Conservation (phyloP, 1,140 invertebrate species). For the Samia ricini region DNA sequence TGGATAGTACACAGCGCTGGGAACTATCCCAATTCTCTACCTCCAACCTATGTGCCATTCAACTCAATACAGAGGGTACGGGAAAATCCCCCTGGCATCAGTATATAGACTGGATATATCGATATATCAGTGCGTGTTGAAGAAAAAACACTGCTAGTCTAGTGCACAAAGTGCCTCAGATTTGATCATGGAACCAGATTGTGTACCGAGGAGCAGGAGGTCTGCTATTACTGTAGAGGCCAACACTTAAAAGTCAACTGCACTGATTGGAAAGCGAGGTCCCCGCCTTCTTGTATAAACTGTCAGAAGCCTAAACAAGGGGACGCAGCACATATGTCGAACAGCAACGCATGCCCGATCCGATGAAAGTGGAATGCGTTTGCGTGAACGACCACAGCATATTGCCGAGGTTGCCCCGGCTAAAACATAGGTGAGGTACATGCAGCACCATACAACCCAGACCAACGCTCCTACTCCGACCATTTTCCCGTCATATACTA, state of each 20-base stretch:
- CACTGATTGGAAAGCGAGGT: not conserved
- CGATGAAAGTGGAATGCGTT: not conserved
- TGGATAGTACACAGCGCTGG: too few species aligned
- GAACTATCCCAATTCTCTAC: too few species aligned
- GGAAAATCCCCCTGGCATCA: too few species aligned
- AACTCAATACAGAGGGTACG: too few species aligned
- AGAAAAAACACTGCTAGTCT: constrained; percentile 29
- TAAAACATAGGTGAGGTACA: too few species aligned
- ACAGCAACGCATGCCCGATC: not conserved
- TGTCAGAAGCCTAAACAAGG: not conserved
- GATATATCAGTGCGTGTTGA: constrained; percentile 10
- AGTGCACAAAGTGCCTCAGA: constrained; percentile 28
- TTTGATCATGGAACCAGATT: not conserved
- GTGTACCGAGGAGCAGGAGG: not conserved
- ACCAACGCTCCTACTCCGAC: too few species aligned
- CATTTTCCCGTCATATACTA: too few species aligned
- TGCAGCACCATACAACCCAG: too few species aligned
- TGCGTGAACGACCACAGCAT: not conserved
- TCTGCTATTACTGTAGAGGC: not conserved
- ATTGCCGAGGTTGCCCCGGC: not conserved
- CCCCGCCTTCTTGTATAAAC: not conserved
- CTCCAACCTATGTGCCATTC: too few species aligned
- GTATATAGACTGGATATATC: too few species aligned
- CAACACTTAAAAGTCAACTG: not conserved
- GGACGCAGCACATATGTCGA: not conserved